Percentiles rank a stretch among this genome's conserved stretches.
Evolutionary conservation across 2,888 invertebrate species (phyloP).

Genomic region (Agrochola circellaris): DNA sequence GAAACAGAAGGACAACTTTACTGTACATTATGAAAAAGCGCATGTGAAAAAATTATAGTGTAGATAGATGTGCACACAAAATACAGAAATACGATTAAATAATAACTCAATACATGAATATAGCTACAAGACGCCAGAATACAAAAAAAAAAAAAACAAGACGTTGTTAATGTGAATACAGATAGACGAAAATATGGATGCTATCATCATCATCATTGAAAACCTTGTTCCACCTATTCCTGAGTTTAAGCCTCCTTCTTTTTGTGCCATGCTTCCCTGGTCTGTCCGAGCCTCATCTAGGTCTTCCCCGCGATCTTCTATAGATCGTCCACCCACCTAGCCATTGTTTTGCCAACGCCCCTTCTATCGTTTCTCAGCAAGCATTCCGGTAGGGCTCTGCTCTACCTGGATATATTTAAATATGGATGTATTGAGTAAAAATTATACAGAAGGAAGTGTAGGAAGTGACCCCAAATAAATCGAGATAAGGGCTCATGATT

Average conservation of each 20-base stretch:
- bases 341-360: not conserved
- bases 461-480: not conserved
- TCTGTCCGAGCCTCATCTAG: not conserved
- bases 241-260: not conserved
- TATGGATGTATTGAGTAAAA: not conserved
- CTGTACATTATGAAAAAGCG: not conserved
- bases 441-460: not conserved
- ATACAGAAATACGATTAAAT: too few relatives aligned
- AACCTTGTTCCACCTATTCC: not conserved
- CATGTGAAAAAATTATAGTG: not conserved
- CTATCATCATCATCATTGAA: not conserved
- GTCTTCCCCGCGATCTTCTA: not conserved
- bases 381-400: not conserved
- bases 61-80: too few relatives aligned
- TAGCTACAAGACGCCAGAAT: too few relatives aligned
- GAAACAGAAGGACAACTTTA: conserved; percentile 33
- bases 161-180: not conserved
- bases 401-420: not conserved
- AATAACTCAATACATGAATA: too few relatives aligned
- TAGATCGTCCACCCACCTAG: not conserved
- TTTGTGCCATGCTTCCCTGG: not conserved
- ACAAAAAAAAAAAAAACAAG: too few relatives aligned
- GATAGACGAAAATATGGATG: too few relatives aligned
- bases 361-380: not conserved
- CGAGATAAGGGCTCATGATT: not conserved